These are phyloP conservation scores for Plecturocebus donacophilus DNA, from an alignment of 2,113 vertebrate genomes.

Conservation along the genomic window DNA sequence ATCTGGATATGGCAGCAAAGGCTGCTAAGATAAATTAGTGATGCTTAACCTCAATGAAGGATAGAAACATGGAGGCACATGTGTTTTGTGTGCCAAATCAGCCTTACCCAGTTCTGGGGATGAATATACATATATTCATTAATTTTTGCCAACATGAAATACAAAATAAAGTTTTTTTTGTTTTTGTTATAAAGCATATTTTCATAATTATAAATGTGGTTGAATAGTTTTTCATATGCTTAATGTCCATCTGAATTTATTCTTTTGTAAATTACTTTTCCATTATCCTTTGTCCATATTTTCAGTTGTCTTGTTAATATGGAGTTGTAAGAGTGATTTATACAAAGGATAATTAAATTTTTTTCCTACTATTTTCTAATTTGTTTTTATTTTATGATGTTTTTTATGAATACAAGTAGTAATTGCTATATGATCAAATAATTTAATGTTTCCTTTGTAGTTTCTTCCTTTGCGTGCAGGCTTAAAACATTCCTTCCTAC, in stretches of 20 bases:
- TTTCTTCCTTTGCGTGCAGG: conserved; percentile 12
- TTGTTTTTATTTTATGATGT: conserved; percentile 10
- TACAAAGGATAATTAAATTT: background rate
- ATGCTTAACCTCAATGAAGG: background rate
- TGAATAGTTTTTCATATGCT: conserved; percentile 40
- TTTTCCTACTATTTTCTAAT: conserved; percentile 25
- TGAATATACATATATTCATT: conserved; percentile 41
- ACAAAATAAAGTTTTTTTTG: conserved; percentile 30
- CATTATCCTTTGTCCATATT: conserved; percentile 37
- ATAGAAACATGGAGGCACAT: background rate
- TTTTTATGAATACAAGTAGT: conserved; percentile 46
- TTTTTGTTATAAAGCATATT: conserved; percentile 47
- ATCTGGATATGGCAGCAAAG: background rate
- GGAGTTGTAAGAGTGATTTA: background rate
- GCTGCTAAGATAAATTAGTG: conserved; percentile 15
- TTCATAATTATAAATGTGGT: conserved; percentile 44
- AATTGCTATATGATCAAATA: conserved; percentile 5
- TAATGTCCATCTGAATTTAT: background rate
- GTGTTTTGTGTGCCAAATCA: background rate
- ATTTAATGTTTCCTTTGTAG: background rate
- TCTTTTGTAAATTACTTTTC: conserved; percentile 48
- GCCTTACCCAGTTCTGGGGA: background rate
- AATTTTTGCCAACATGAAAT: conserved; percentile 55
- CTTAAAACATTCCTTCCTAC: background rate
- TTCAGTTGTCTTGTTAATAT: conserved; percentile 37